Base-by-base conservation (phyloP, 2,888 invertebrate species). In the Dione vanillae region DNA sequence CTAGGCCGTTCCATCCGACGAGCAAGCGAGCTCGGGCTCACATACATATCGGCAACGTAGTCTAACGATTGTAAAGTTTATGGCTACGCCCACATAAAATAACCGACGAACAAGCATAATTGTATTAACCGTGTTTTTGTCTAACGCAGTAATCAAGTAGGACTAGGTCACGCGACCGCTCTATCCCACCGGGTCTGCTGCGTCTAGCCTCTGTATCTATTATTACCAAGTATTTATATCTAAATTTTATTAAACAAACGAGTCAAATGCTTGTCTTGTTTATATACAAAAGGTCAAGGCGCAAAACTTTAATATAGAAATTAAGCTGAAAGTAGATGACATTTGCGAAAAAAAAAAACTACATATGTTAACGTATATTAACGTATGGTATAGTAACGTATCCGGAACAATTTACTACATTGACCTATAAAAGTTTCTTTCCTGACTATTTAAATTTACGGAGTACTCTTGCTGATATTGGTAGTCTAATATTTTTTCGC, bases 1-100 rank as follows among this genome's bases (percentile, higher is more conserved):
- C 75, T 83, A 84, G 91, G 91, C 83, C 90, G 87, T 82, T 82
- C 83, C 85, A 83, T 52, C 76, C 76, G 74, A 64, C 73, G 76
- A 51, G 51, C 49, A 51, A 51, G 43, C 27, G 47, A 12, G 19
- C 10, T 12, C 47, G 45, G 27, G 45, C 11, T n/a, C n/a, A 61
- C 45, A 27, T 27, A 61, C 56, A n/a, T 45, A 61, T 61, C 35
- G 27, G 45, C 27, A 61, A 61, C 45, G 45, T 61, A 45, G 27
- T 67, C 71, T 72, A 40, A 56, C 16, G 56, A 56, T 61, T 45
- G 45, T 61, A 61, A 61, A 61, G 45, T 35, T 61, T 45, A 61
- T 61, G 27, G 35, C 45, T n/a, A 45, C 61, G 27, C 61, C 61
- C 45, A 61, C 61, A 43, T 59, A 59, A 59, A 61, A 61, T 61